Evolutionary conservation across 1,140 invertebrate species (phyloP), one percentile per base, ranked within the genome.

Genomic region (Orius insidiosus): DNA sequence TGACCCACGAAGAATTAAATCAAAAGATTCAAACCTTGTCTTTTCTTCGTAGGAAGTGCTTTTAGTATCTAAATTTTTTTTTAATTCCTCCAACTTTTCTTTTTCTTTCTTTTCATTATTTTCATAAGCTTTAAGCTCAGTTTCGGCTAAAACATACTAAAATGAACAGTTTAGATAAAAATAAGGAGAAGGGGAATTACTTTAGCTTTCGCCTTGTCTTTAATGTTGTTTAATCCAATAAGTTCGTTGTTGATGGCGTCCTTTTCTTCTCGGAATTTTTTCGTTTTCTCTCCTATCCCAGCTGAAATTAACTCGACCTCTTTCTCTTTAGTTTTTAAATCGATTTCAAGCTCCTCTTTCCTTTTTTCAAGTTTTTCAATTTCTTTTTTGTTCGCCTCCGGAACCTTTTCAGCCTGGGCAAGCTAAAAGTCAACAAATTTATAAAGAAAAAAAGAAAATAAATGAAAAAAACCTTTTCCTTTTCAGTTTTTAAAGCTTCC

Each of bases 91-190:
- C 8, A 74, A 45, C 46, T 70, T 62, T 19, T 58, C 67, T 45
- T 72, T 72, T 59, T 90, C 86, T 1, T 68, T 76, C 34, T 75
- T 67, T 58, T 92, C 83, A 30, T 71, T 77, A 38, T 78, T 83
- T 18, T 77, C 65, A 47, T 82, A 85, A 14, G 93, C 68, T 57
- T 90, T 79, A 3, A 93, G 60, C 58, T 92, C 78, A 0, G 79
- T 81, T 56, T 90, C 75, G 0, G 80, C 76, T 11, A 94, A 62
- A 53, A 81, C 75, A 46, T 75, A 74, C 56, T 76, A 63, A 63
- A 52, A 47, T 32, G 49, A 54, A 44, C 6, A 36, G 19, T 19
- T 15, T 24, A n/a, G 15, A n/a, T n/a, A 24, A 24, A 24, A 24
- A 7, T 24, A 24, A 24, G 7, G 7, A 24, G 24, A 24, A 4